phyloP scores from a whole-genome alignment of 2,113 vertebrate species.

The Brachirus orientalis region DNA sequence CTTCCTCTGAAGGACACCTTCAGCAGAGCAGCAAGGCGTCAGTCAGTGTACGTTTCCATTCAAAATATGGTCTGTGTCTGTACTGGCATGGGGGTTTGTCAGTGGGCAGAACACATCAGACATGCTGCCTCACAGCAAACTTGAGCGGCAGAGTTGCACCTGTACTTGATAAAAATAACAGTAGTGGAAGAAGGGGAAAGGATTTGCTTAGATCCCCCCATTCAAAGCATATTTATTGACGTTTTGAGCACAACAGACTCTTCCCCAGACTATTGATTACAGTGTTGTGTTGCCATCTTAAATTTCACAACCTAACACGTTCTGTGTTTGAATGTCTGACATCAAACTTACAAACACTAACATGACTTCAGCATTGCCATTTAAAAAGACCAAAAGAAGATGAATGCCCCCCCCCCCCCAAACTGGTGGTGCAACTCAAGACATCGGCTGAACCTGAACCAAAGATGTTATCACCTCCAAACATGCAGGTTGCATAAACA shows the following conservation, averaged over 20 bases:
- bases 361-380: background rate
- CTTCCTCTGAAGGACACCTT: background rate
- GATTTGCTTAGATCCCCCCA: no score
- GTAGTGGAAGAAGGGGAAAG: no score
- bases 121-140: background rate
- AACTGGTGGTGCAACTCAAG: conserved; percentile 35
- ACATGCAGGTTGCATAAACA: conserved; percentile 64
- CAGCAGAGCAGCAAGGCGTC: background rate
- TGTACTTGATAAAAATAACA: background rate
- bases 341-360: background rate
- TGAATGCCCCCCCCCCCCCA: conserved; percentile 4
- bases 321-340: background rate
- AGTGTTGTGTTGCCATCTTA: no score
- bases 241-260: no score
- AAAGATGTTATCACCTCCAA: conserved; percentile 58
- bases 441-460: conserved; percentile 26
- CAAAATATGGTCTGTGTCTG: background rate
- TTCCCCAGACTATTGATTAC: no score
- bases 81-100: background rate
- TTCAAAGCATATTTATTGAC: no score
- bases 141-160: background rate
- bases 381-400: no score
- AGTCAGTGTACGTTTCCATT: conserved; percentile 16
- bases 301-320: no score
- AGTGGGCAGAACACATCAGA: background rate